Evolutionary conservation across 2,797 vertebrate species (phyloP).

Genomic region (Odontamblyopus rebecca): DNA sequence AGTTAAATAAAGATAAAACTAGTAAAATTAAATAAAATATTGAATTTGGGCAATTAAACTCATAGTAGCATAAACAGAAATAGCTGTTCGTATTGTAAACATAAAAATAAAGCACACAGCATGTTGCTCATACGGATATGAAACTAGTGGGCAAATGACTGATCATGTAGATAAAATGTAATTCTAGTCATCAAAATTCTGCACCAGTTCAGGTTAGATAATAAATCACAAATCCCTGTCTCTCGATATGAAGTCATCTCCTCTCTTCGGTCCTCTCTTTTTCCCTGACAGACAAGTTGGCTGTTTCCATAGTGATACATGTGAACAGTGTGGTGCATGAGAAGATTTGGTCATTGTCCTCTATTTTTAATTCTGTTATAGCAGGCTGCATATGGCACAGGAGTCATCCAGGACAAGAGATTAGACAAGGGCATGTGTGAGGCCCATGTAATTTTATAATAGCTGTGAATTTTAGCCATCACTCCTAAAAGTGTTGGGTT

Average conservation of each 20-base stretch:
- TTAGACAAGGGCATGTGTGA: constrained; percentile 24
- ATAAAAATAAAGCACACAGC: too few species aligned
- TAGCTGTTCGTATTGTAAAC: too few species aligned
- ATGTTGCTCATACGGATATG: neutral
- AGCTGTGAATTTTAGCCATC: constrained; percentile 8
- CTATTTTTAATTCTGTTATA: constrained; percentile 21
- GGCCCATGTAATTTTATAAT: constrained; percentile 17
- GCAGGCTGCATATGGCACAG: constrained; percentile 8
- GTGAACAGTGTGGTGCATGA: constrained; percentile 12
- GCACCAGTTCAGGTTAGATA: neutral
- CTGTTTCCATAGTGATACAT: constrained; percentile 63
- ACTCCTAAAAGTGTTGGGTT: constrained; percentile 27
- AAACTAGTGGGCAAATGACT: neutral
- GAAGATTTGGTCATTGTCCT: constrained; percentile 19
- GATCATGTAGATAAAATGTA: neutral
- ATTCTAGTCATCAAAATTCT: neutral
- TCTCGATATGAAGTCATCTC: constrained; percentile 53
- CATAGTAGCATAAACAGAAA: too few species aligned
- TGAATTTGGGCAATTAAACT: too few species aligned
- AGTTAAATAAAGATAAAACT: too few species aligned
- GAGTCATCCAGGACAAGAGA: constrained; percentile 27
- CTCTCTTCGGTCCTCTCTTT: constrained; percentile 27
- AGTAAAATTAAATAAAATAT: too few species aligned
- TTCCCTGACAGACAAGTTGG: constrained; percentile 38
- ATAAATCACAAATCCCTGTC: constrained; percentile 20